Percentiles rank a stretch among this genome's conserved stretches.
phyloP scores from a whole-genome alignment of 1,140 invertebrate species.

The Brachystomella parvula region DNA sequence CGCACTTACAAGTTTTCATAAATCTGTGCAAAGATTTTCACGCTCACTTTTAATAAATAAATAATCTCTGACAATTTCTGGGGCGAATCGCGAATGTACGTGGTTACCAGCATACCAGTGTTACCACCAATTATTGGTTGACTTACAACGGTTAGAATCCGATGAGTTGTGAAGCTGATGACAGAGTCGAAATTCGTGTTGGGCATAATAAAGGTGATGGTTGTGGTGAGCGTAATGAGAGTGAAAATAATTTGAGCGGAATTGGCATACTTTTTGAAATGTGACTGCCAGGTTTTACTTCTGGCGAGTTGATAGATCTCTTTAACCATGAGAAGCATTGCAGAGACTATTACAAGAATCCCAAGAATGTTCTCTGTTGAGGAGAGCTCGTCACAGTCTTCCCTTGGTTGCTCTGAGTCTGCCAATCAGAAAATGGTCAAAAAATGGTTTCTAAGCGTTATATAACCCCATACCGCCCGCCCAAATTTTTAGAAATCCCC shows the following conservation, averaged over 20 bases:
- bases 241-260: neutral
- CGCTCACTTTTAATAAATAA: too few species aligned
- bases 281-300: constrained; percentile 4
- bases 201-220: neutral
- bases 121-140: too few species aligned
- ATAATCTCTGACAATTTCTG: too few species aligned
- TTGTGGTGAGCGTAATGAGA: neutral
- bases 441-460: too few species aligned
- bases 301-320: neutral
- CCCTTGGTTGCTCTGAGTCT: too few species aligned
- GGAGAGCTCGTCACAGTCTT: neutral
- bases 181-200: neutral
- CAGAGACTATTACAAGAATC: neutral
- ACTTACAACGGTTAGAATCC: constrained; percentile 2
- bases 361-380: neutral
- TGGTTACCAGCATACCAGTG: too few species aligned
- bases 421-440: too few species aligned
- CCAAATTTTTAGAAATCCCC: too few species aligned
- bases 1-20: too few species aligned
- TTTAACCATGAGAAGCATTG: neutral
- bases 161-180: neutral
- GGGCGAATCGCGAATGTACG: too few species aligned
- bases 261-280: constrained; percentile 1
- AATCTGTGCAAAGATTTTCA: too few species aligned
- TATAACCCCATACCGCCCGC: too few species aligned